phyloP scores from a whole-genome alignment of 2,888 invertebrate species.

The Dorcus hopei region DNA sequence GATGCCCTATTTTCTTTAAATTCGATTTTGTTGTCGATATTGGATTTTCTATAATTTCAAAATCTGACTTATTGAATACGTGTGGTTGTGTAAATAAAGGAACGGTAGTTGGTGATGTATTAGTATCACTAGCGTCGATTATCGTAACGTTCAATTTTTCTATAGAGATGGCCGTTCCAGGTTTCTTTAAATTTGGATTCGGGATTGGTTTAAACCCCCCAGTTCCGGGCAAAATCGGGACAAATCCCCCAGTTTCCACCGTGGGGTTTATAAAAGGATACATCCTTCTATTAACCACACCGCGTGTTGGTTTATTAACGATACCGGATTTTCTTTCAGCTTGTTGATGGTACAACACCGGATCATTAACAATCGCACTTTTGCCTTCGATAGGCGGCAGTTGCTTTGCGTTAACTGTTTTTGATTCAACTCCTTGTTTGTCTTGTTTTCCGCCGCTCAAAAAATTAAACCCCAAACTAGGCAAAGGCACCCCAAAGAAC shows the following conservation, averaged over 20 bases:
- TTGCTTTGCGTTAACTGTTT: conserved; percentile 14
- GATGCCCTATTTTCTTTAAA: conserved; percentile 15
- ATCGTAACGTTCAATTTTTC: conserved; percentile 17
- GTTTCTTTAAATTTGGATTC: conserved; percentile 45
- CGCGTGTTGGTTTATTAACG: conserved; percentile 34
- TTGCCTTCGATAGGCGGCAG: not conserved
- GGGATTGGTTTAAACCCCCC: conserved; percentile 72
- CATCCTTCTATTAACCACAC: conserved; percentile 23
- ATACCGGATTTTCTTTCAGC: conserved; percentile 42
- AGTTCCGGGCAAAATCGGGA: conserved; percentile 69
- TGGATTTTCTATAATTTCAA: not conserved
- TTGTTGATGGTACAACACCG: conserved; percentile 1
- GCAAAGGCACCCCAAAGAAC: conserved; percentile 81
- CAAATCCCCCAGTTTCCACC: conserved; percentile 73
- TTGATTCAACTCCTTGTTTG: conserved; percentile 43
- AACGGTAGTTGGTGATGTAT: conserved; percentile 2
- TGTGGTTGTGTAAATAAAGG: not conserved
- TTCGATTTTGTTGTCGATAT: not conserved
- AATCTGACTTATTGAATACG: not conserved
- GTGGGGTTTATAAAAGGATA: conserved; percentile 56
- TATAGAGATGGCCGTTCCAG: conserved; percentile 7
- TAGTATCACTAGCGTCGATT: conserved; percentile 13
- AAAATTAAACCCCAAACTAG: conserved; percentile 63
- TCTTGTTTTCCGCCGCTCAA: conserved; percentile 41
- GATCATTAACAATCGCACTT: conserved; percentile 6